Percentiles rank a stretch among this genome's conserved stretches.
These are phyloP conservation scores for Eunapius fragilis DNA, from an alignment of 37 sponge, comb jelly and placozoan genomes.

Conservation along the genomic window DNA sequence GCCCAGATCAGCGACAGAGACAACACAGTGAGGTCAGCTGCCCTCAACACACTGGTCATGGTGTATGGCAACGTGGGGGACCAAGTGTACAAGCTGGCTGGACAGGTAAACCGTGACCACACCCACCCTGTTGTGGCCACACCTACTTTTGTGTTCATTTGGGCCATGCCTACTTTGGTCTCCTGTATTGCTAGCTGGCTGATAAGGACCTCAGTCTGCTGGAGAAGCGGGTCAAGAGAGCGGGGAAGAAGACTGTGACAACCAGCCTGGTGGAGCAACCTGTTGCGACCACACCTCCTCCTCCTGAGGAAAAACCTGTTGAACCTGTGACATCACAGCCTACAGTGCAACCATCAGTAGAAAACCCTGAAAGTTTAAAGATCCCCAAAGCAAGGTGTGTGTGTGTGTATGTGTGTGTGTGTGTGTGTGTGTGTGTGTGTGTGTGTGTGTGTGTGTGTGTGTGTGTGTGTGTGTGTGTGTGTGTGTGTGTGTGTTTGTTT, in stretches of 20 bases:
- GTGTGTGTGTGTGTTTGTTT: too few species aligned
- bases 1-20: slow-evolving; percentile 86
- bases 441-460: too few species aligned
- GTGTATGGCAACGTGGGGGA: slow-evolving; percentile 88
- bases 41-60: slow-evolving; percentile 83
- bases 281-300: not conserved
- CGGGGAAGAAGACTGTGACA: slow-evolving; percentile 35
- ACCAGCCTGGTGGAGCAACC: not conserved
- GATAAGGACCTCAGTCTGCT: slow-evolving; percentile 74
- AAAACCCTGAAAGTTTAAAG: too few species aligned
- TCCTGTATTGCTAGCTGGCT: too few species aligned
- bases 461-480: too few species aligned
- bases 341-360: not conserved
- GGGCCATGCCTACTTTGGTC: too few species aligned
- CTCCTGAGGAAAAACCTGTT: not conserved
- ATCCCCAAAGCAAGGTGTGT: too few species aligned
- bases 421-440: too few species aligned
- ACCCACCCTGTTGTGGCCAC: not conserved
- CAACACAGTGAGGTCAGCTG: slow-evolving; percentile 81
- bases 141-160: too few species aligned
- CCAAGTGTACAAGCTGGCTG: slow-evolving; percentile 73
- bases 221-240: slow-evolving; percentile 71
- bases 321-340: not conserved
- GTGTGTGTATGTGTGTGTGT: too few species aligned
- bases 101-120: slow-evolving; percentile 36